These are phyloP conservation scores for Ptychoptera contaminata DNA, from an alignment of 2,888 invertebrate species.

Conservation along the genomic window DNA sequence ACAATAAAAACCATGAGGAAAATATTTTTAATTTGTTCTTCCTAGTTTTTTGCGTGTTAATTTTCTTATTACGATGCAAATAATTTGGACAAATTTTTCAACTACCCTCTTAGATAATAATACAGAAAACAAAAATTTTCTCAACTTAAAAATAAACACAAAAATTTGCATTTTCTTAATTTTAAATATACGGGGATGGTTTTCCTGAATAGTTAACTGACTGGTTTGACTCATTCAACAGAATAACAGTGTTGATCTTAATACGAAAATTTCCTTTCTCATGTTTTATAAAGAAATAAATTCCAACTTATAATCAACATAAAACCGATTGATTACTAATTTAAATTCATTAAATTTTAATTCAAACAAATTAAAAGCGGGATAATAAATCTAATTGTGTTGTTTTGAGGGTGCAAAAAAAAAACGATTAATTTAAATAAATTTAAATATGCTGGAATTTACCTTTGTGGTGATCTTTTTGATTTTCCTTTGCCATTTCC, in stretches of 20 bases:
- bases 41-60: background rate
- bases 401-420: no score
- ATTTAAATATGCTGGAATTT: no score
- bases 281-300: no score
- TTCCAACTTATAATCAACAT: no score
- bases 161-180: no score
- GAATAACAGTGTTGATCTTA: background rate
- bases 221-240: no score
- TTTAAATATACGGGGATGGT: no score
- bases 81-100: background rate
- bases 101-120: background rate
- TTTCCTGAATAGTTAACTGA: no score
- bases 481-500: conserved; percentile 3
- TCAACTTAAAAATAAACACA: no score
- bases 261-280: background rate
- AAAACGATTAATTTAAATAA: background rate
- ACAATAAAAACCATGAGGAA: no score
- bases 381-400: background rate
- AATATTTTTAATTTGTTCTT: no score
- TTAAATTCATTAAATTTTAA: conserved; percentile 4
- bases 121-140: no score
- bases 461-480: conserved; percentile 7
- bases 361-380: background rate
- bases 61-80: conserved; percentile 7
- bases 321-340: background rate